Percentiles rank a stretch among this genome's conserved stretches.
phyloP scores from a whole-genome alignment of 2,888 invertebrate species.

The Limnephilus marmoratus region DNA sequence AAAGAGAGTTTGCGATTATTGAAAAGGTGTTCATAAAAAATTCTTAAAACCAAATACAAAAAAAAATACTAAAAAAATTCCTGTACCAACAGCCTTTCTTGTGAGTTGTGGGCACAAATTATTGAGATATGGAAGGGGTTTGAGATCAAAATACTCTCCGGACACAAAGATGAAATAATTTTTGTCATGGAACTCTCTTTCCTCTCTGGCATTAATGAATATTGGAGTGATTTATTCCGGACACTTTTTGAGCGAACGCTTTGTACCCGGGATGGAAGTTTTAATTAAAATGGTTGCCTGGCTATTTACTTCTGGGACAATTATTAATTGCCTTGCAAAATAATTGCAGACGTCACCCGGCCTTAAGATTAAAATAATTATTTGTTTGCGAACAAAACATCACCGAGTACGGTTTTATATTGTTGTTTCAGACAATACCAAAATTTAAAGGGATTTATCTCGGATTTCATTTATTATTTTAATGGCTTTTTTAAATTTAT shows the following conservation, averaged over 20 bases:
- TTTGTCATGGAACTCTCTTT: background rate
- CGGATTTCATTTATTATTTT: background rate
- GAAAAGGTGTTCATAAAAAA: background rate
- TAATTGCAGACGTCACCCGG: background rate
- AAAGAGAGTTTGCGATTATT: too few species aligned
- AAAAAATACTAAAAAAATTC: too few species aligned
- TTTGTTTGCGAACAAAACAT: background rate
- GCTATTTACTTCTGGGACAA: constrained; percentile 38
- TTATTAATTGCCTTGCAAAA: constrained; percentile 37
- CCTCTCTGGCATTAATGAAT: constrained; percentile 41
- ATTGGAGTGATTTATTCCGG: constrained; percentile 42
- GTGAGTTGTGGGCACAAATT: background rate
- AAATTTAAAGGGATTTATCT: background rate
- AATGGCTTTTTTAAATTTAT: background rate
- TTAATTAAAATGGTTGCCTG: constrained; percentile 35
- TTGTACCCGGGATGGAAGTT: constrained; percentile 33
- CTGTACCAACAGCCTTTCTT: background rate
- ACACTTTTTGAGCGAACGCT: constrained; percentile 38
- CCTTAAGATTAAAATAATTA: background rate
- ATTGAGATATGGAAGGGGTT: background rate
- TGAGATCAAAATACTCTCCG: background rate
- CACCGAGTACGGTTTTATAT: background rate
- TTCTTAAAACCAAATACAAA: background rate
- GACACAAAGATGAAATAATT: constrained; percentile 31
- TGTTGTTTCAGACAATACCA: background rate